Evolutionary conservation across 2,888 invertebrate species (phyloP), one percentile per base, ranked within the genome.

Genomic region (Shargacucullia verbasci): DNA sequence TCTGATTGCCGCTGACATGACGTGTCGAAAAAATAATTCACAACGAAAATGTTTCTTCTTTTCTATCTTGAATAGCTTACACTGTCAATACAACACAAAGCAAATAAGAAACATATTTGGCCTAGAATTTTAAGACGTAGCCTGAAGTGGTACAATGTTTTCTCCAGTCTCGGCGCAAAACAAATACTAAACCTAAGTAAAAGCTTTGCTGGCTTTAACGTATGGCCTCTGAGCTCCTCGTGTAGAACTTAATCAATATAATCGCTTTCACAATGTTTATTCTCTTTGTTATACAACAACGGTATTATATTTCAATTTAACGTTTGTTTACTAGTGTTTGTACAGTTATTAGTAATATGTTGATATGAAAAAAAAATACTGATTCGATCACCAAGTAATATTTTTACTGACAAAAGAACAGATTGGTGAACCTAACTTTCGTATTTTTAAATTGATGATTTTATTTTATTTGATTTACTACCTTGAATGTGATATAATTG

Each of bases 151-250:
- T 46, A 66, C 70, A 56, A 58, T 64, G 55, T 64, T 71, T 67
- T 69, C 56, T 53, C 48, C 48, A 50, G 49, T 52, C 59, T 71
- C 67, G 44, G 59, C 54, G 33, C 56, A 68, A 64, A 72, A 69
- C 64, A 71, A 71, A 68, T 59, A 72, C 58, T 69, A 61, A 65
- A 68, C 56, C 71, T 54, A 45, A 65, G 69, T 71, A 71, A 71
- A 72, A 69, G 69, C 69, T 65, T 71, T 55, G 59, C 61, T 48
- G 59, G 41, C 54, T 71, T 44, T 34, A 59, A 66, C 52, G 39
- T 60, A 68, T 58, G 52, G 54, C 58, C 52, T 43, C 50, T 53
- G 44, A 52, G 54, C 49, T 53, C 45, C 54, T 58, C 48, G 50
- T 49, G 45, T 57, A 45, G 33, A 64, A 57, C 61, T 62, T 59